phyloP scores from a whole-genome alignment of 2,113 vertebrate genomes.

The Epinephelus moara region DNA sequence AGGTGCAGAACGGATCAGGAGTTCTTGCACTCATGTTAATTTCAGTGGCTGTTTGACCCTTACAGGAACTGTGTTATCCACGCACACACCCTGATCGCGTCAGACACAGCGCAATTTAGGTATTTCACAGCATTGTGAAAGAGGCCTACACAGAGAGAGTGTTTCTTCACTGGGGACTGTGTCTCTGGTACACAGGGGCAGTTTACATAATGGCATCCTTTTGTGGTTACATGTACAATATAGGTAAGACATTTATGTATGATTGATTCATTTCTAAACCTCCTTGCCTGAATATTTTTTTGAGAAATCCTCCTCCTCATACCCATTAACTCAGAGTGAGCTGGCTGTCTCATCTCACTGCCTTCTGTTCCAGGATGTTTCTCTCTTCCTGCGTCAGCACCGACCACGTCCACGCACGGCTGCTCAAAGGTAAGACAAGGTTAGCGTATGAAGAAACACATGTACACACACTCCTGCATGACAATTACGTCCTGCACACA shows the following conservation, averaged over 20 bases:
- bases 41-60: conserved; percentile 15
- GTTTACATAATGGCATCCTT: conserved; percentile 21
- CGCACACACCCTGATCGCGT: conserved; percentile 2
- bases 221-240: not conserved
- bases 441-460: conserved; percentile 1
- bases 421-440: conserved; percentile 8
- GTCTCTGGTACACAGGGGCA: conserved; percentile 13
- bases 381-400: conserved; percentile 22
- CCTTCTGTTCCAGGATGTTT: conserved; percentile 10
- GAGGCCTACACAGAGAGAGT: conserved; percentile 27
- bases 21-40: conserved; percentile 3
- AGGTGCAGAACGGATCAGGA: conserved; percentile 43
- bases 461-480: not conserved
- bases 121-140: conserved; percentile 68
- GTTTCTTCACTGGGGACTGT: not conserved
- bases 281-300: not conserved
- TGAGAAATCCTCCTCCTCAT: not conserved
- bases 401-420: not conserved
- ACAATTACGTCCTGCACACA: not conserved
- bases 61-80: conserved; percentile 5
- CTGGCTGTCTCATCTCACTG: conserved; percentile 33
- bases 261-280: conserved; percentile 6
- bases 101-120: conserved; percentile 23
- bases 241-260: not conserved
- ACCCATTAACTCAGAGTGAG: conserved; percentile 7